These are phyloP conservation scores for Temnothorax curvispinosus DNA, from an alignment of 1,140 invertebrate genomes.

Conservation along the genomic window DNA sequence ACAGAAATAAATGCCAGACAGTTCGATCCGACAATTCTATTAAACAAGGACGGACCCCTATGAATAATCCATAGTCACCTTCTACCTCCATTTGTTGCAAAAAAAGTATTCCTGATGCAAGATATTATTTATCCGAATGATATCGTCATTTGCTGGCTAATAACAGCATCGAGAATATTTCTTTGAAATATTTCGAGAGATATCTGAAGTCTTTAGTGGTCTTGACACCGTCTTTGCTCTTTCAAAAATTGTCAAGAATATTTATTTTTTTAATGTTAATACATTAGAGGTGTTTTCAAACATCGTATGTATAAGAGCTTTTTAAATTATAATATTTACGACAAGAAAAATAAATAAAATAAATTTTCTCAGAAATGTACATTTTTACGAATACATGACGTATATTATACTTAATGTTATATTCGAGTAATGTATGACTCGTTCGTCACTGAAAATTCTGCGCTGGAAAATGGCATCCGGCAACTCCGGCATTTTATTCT, in stretches of 20 bases:
- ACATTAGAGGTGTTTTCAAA: background rate
- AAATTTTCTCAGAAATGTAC: background rate
- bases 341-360: too few relatives aligned
- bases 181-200: too few relatives aligned
- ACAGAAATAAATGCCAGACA: slow-evolving; percentile 53
- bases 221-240: background rate
- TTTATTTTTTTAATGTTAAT: background rate
- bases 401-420: background rate
- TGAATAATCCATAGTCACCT: slow-evolving; percentile 55
- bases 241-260: background rate
- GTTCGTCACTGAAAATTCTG: background rate
- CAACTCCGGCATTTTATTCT: background rate
- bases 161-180: slow-evolving; percentile 12
- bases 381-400: background rate
- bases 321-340: background rate
- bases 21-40: slow-evolving; percentile 38
- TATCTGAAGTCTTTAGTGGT: background rate
- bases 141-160: background rate
- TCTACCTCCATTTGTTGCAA: slow-evolving; percentile 7
- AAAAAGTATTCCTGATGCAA: slow-evolving; percentile 5
- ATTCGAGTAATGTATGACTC: background rate
- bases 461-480: background rate
- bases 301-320: background rate
- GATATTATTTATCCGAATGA: slow-evolving; percentile 4
- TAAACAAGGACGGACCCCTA: background rate